Conservation (phyloP, 2,888 invertebrate genomes). For the Limnephilus lunatus region DNA sequence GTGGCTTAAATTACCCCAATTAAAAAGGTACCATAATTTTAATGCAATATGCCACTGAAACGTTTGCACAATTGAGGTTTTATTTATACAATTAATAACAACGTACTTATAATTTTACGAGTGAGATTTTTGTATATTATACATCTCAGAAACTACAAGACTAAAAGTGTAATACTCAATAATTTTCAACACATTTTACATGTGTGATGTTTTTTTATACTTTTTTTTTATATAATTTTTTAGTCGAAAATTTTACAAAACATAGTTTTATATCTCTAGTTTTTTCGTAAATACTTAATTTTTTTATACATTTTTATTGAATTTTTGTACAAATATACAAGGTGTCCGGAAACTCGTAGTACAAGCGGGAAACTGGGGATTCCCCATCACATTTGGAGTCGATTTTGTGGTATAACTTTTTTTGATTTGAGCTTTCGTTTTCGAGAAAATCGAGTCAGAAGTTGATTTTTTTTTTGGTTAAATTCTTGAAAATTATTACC, state of each 20-base stretch:
- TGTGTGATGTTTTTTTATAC: slow-evolving; percentile 8
- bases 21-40: neutral
- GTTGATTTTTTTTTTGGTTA: no score
- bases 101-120: neutral
- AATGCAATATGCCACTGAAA: neutral
- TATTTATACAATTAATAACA: neutral
- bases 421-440: no score
- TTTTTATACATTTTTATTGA: slow-evolving; percentile 9
- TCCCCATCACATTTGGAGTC: no score
- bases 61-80: neutral
- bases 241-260: slow-evolving; percentile 24
- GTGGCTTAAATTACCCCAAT: neutral
- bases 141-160: slow-evolving; percentile 34
- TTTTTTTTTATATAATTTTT: slow-evolving; percentile 33
- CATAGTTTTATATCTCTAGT: neutral
- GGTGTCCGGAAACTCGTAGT: no score
- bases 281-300: slow-evolving; percentile 10
- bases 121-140: slow-evolving; percentile 29
- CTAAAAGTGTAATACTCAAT: slow-evolving; percentile 37
- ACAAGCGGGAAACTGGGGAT: no score
- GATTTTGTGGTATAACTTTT: no score
- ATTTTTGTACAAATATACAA: slow-evolving; percentile 28
- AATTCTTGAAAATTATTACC: no score
- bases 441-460: no score
- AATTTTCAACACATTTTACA: slow-evolving; percentile 6